Evolutionary conservation across 2,888 invertebrate species (phyloP), one percentile per base, ranked within the genome.

Genomic region (Tanytarsus gracilentus): DNA sequence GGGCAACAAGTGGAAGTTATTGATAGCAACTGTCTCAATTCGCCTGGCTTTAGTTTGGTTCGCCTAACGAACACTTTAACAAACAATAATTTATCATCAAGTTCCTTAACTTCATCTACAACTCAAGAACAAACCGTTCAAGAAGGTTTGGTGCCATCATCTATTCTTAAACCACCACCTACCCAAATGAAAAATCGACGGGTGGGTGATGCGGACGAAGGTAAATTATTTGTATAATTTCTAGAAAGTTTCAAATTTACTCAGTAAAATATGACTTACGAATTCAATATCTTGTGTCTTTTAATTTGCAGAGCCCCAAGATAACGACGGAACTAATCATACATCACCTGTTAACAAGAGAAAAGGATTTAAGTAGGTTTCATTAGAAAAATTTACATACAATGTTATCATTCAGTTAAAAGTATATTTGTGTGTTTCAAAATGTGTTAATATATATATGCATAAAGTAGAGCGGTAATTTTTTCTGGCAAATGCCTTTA

Each of bases 1-100:
- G 95, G 95, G 23, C 94, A 94, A 75, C 94, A 94, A 75, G 94
- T 95, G 64, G 95, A 95, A 72, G 85, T 95, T 64, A 77, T 95
- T 65, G 94, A 95, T 71, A 61, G 61, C 9, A 78, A 83, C 64
- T 83, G 84, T 68, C 76, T 81, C 62, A 76, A 80, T 66, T 76
- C 85, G 68, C 76, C 81, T 62, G 84, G 85, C 68, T 86, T 81
- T 76, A 85, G 85, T 78, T 72, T 85, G 68, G 86, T 86, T 64
- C 79, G 85, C 61, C 78, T 83, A 71, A 73, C 60, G 4, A 60
- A 60, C 27, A 36, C 18, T 16, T 50, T 50, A 25, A 33, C 50
- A 9, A 79, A 49, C 14, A 58, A 58, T 40, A 58, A 58, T 29
- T 29, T 60, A 25, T 60, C 60, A 8, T 50, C 50, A 33, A 50